Evolutionary conservation across 2,888 invertebrate genomes (phyloP).

Genomic region (Orthosia cruda): DNA sequence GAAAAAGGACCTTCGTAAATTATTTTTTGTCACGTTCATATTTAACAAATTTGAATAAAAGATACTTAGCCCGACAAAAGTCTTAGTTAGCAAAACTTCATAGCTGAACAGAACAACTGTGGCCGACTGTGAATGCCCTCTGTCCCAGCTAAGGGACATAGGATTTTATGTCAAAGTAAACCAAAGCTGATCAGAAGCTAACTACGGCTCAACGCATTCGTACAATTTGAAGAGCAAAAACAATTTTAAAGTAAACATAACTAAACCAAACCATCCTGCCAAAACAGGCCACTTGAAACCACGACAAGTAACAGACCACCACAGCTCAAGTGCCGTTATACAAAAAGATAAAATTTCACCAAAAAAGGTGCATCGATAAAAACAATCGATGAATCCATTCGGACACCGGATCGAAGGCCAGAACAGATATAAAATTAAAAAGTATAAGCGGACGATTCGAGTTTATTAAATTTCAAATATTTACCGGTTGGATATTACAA

Average conservation of each 20-base stretch:
- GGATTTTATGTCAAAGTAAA: too few species aligned
- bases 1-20: not conserved
- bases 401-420: slow-evolving; percentile 89
- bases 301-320: slow-evolving; percentile 63
- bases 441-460: slow-evolving; percentile 88
- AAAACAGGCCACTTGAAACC: slow-evolving; percentile 37
- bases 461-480: slow-evolving; percentile 91
- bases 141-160: too few species aligned
- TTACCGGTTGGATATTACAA: slow-evolving; percentile 87
- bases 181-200: not conserved
- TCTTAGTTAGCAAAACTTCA: too few species aligned
- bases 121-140: too few species aligned
- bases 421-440: slow-evolving; percentile 90
- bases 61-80: too few species aligned
- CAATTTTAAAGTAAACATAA: slow-evolving; percentile 27
- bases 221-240: not conserved
- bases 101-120: not conserved
- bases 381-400: slow-evolving; percentile 87
- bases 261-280: slow-evolving; percentile 31
- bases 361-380: slow-evolving; percentile 80
- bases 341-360: slow-evolving; percentile 76
- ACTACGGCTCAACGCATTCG: too few species aligned
- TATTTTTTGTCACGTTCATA: not conserved
- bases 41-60: not conserved
- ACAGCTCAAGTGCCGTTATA: slow-evolving; percentile 67